Evolutionary conservation across 2,888 invertebrate species (phyloP), one percentile per base, ranked within the genome.

Genomic region (Euspilapteryx auroguttella): DNA sequence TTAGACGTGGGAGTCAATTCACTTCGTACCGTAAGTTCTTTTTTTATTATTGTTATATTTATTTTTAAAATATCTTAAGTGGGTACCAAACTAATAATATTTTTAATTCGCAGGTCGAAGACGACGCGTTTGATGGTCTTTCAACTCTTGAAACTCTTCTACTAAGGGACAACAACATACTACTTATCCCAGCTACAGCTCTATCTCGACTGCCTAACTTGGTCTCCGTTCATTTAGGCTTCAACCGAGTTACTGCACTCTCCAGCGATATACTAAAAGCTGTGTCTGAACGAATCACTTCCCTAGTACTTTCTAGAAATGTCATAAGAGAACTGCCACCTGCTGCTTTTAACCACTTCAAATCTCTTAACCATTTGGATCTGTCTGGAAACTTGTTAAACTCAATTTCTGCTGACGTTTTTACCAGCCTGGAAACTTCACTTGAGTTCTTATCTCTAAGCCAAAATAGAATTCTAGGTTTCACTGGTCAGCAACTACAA

Each of bases 101-200:
- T n/a, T n/a, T n/a, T n/a, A n/a, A n/a, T n/a, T n/a, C n/a, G n/a
- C 63, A 91, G 91, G 86, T 94, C 34, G 92, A 93, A 65, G 91
- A 91, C 42, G 89, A 90, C 37, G 88, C 90, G 0, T 87, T 94
- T 44, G 89, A 91, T 48, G 93, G 93, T 0, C 59, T 94, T 35
- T 80, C 83, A 17, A 86, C 80, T 39, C 65, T 94, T 10, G 83
- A 88, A 54, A 85, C 85, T 21, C 66, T 94, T 1, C 83, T 88
- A 14, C 73, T 94, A 7, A 84, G 86, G 42, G 94, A 94, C 55
- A 94, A 94, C 62, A 92, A 93, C 38, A 89, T 94, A 30, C 77
- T 94, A 0, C 66, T 91, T 1, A 85, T 94, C 22, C 94, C 94
- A 0, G 87, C 89, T 1, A 85, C 87, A 23, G 91, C 93, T 1